Evolutionary conservation across 2,113 vertebrate genomes (phyloP).

Genomic region (Scolopax mira): DNA sequence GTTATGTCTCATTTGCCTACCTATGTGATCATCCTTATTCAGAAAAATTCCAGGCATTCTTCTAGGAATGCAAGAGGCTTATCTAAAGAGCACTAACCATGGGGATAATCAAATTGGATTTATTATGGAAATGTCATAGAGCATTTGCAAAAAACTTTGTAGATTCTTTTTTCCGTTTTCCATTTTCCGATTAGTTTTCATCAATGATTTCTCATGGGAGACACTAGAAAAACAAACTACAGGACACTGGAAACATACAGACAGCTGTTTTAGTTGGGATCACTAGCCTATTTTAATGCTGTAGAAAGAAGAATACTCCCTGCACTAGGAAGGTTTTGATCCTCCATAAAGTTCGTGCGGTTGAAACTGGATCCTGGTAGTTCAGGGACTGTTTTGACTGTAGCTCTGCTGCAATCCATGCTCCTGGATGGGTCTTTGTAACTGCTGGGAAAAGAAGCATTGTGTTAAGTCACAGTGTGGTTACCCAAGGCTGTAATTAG

Average conservation of each 20-base stretch:
- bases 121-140: not conserved
- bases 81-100: not conserved
- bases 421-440: not conserved
- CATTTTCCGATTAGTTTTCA: not conserved
- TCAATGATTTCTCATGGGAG: not conserved
- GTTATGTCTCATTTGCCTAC: not conserved
- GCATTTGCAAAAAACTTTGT: not conserved
- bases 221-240: not conserved
- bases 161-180: not conserved
- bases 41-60: not conserved
- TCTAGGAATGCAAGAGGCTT: not conserved
- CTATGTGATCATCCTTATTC: not conserved
- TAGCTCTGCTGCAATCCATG: not conserved
- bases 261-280: not conserved
- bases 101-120: not conserved
- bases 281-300: not conserved
- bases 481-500: not conserved
- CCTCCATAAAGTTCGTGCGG: not conserved
- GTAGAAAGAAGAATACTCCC: not conserved
- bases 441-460: not conserved
- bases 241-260: not conserved
- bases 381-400: not conserved
- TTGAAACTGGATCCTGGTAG: not conserved
- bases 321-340: not conserved
- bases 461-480: not conserved